A percentile compares a stretch with the other conserved stretches of the same genome.
Evolutionary conservation across 2,113 vertebrate genomes (phyloP).

Genomic region (Nymphicus hollandicus): DNA sequence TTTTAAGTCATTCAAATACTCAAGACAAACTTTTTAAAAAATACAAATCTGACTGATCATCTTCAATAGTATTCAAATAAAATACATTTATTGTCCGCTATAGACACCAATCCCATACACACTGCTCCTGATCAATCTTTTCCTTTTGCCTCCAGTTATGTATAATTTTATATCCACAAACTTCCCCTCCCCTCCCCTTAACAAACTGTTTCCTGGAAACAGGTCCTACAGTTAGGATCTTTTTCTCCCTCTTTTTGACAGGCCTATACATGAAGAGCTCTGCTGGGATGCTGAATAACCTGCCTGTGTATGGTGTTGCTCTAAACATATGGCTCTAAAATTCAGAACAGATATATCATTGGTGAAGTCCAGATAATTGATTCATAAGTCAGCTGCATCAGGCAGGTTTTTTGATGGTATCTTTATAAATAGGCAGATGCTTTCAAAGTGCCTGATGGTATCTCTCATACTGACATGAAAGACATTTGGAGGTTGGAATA

Average conservation of each 20-base stretch:
- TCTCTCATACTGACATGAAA: slow-evolving; percentile 76
- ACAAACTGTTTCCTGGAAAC: slow-evolving; percentile 23
- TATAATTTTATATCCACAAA: not conserved
- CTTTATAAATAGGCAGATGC: slow-evolving; percentile 76
- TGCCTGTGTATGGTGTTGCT: slow-evolving; percentile 60
- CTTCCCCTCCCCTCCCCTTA: not conserved
- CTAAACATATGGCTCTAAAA: slow-evolving; percentile 74
- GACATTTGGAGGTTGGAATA: slow-evolving; percentile 77
- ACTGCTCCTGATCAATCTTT: not conserved
- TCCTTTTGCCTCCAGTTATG: not conserved
- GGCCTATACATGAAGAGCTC: slow-evolving; percentile 53
- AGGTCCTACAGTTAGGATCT: slow-evolving; percentile 12
- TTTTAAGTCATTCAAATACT: not conserved
- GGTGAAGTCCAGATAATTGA: slow-evolving; percentile 76
- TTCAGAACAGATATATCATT: slow-evolving; percentile 74
- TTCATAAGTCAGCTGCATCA: slow-evolving; percentile 79
- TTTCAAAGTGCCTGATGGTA: slow-evolving; percentile 74
- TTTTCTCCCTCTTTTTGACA: slow-evolving; percentile 59
- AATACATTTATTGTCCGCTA: not conserved
- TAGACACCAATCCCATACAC: not conserved
- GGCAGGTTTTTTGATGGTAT: slow-evolving; percentile 78
- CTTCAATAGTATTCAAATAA: not conserved
- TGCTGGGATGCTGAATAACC: slow-evolving; percentile 70
- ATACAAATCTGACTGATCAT: not conserved
- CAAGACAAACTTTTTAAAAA: not conserved